phyloP scores from a whole-genome alignment of 2,888 invertebrate species.

The Drosophila ezoana region DNA sequence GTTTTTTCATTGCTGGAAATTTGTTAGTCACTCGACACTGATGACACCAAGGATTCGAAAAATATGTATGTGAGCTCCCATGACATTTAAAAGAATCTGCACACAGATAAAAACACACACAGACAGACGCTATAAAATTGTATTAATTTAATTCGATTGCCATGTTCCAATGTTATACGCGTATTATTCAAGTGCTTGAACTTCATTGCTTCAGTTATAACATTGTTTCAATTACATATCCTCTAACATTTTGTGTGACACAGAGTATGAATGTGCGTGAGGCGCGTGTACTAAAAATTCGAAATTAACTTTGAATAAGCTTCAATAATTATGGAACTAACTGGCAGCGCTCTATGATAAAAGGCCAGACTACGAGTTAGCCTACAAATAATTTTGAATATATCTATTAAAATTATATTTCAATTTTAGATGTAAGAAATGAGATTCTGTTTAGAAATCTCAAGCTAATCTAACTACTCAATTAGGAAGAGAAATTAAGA shows the following conservation, averaged over 20 bases:
- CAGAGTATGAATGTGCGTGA: not conserved
- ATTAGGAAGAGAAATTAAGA: too few relatives aligned
- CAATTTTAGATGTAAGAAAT: too few relatives aligned
- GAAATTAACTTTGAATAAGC: too few relatives aligned
- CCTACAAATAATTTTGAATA: too few relatives aligned
- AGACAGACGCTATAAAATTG: constrained; percentile 32
- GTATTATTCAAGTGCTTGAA: constrained; percentile 29
- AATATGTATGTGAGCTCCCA: constrained; percentile 25
- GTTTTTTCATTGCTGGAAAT: constrained; percentile 67
- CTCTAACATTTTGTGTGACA: not conserved
- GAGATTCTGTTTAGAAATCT: too few relatives aligned
- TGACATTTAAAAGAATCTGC: constrained; percentile 27
- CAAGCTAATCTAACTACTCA: too few relatives aligned
- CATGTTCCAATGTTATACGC: constrained; percentile 30
- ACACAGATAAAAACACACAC: not conserved
- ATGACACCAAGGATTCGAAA: constrained; percentile 50
- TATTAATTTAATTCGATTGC: constrained; percentile 41
- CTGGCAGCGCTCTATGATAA: not conserved
- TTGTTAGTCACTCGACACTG: constrained; percentile 53
- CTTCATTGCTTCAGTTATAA: constrained; percentile 20
- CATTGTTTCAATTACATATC: constrained; percentile 17
- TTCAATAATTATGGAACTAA: not conserved
- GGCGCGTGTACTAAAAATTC: not conserved
- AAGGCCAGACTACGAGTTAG: not conserved
- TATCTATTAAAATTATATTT: not conserved